Base-by-base conservation (phyloP, 2,113 vertebrate species). In the Motacilla alba region DNA sequence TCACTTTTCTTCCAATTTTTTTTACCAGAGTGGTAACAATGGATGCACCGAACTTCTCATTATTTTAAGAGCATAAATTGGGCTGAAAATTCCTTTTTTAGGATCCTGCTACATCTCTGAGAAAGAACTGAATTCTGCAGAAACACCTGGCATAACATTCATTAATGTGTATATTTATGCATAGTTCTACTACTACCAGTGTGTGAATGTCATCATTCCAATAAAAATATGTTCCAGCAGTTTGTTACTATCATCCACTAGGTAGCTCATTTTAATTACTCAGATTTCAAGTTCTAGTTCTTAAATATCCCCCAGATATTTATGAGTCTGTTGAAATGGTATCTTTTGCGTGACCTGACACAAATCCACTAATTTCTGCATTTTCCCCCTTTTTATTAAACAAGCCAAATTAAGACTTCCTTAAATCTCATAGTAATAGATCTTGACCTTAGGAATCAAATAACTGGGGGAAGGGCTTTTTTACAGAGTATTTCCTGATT, bases 151-250 rank as follows among this genome's bases (percentile, higher is more conserved):
- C 17, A 15, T 31, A 89, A 69, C 2, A 84, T 28, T 37, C 46
- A 31, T 33, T 68, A 66, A 66, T 6, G 5, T 5, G 1, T 16
- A 2, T 15, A 41, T 64, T 60, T 69, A 39, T 1, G 0, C 21
- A 12, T 4, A 35, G 37, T 47, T 43, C 46, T 67, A 44, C 27
- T 50, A 23, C 22, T 39, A 68, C 6, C 35, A 74, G 15, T 10
- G 10, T 44, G 37, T 37, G 16, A 87, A 62, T 37, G 41, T 31
- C 21, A 60, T 21, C 3, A 31, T 74, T 81, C 10, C 22, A 41
- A 56, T 13, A 27, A 37, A 81, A 78, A 11, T 21, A 55, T 5
- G 1, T 27, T 70, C 19, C 37, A 64, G 24, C 11, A 4, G 15
- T 26, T 68, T 87, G 60, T 16, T 37, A 52, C 35, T 27, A 27